Base-by-base conservation (phyloP, 2,113 vertebrate genomes). In the Strix aluco region DNA sequence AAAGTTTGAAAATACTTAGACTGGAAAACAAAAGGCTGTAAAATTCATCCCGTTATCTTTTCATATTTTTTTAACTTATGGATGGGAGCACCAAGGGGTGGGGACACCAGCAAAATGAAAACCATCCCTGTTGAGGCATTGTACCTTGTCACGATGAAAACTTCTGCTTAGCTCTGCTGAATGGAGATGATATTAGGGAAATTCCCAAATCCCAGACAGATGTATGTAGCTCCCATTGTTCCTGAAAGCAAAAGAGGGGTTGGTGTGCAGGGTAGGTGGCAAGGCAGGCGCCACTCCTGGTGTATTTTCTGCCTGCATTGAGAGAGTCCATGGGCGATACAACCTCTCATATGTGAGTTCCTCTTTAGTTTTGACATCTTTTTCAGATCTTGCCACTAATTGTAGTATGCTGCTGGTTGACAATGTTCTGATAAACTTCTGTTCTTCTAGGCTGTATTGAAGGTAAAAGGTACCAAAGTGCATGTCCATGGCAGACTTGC, bases 211-310 rank as follows among this genome's bases (percentile, higher is more conserved):
- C 20, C 59, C 40, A 21, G 44, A 36, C 20, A 47, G 38, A 78
- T 61, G 12, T 27, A 20, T 5, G 19, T 46, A 58, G 40, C 10
- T 71, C 13, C 6, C 34, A 13, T 46, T 1, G 0, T n/a, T 49
- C 36, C 65, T 61, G 65, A 49, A 66, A 46, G 47, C 0, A 6
- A 16, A 46, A 19, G 26, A 19, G 25, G 34, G 11, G 10, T n/a
- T 67, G 23, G 23, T 27, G 15, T 1, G 3, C 27, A 12, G 32
- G 20, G 6, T 22, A 25, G 44, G 22, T 55, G 26, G 17, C 21
- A 15, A 0, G 1, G 30, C 14, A 34, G 32, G 20, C 2, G 2
- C 12, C 9, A 4, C 22, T 61, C 40, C 42, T 38, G 13, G 1
- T 55, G 19, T 26, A 14, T 54, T 54, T 72, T 42, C 36, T 79